phyloP scores from a whole-genome alignment of 2,797 vertebrate genomes.

The Cyprinodon diabolis region DNA sequence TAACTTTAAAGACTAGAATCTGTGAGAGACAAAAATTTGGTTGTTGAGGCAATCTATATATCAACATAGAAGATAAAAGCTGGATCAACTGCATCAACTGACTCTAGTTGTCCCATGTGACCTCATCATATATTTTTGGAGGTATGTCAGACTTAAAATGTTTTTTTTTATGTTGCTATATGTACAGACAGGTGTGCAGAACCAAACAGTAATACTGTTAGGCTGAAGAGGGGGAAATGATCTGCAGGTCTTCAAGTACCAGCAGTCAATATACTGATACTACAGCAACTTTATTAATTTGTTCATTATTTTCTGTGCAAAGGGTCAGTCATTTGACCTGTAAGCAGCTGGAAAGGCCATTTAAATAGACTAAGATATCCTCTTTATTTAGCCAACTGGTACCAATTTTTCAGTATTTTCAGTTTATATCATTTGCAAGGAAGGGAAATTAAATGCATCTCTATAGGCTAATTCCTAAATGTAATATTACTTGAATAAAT shows the following conservation, averaged over 20 bases:
- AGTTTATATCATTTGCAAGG: background rate
- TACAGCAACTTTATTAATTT: slow-evolving; percentile 6
- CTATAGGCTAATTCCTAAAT: background rate
- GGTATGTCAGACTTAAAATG: background rate
- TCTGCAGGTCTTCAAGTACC: background rate
- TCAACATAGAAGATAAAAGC: background rate
- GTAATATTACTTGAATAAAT: background rate
- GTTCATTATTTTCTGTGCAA: slow-evolving; percentile 10
- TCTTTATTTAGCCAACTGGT: slow-evolving; percentile 6
- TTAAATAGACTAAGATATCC: background rate
- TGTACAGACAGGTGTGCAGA: background rate
- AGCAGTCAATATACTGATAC: background rate
- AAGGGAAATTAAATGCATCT: background rate
- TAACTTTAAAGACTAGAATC: slow-evolving; percentile 18
- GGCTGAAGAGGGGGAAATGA: background rate
- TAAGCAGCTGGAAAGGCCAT: background rate
- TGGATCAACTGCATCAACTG: slow-evolving; percentile 22
- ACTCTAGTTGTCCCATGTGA: background rate
- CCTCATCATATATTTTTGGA: background rate
- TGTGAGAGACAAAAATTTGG: background rate
- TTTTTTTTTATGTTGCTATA: background rate
- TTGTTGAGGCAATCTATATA: background rate
- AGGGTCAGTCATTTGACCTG: background rate
- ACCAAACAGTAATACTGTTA: background rate
- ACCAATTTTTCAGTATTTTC: background rate